Base-by-base conservation (phyloP, 2,888 invertebrate genomes). In the Rhimphoctona megacephalus region DNA sequence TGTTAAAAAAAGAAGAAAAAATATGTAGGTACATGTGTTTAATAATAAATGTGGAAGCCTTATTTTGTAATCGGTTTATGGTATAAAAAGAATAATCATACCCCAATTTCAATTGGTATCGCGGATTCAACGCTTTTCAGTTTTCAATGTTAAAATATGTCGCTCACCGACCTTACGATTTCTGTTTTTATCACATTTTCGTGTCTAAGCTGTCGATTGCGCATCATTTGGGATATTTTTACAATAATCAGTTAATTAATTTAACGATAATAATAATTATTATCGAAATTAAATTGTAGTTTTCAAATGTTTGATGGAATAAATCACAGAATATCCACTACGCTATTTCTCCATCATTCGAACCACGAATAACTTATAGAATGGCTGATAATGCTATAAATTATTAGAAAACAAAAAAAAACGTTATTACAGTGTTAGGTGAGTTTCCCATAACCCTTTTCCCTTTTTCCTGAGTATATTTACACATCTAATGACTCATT, bases 401-500 rank as follows among this genome's bases (percentile, higher is more conserved):
- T 66, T 54, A 61, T 30, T 5, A 25, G 17, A n/a, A n/a, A n/a
- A 17, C 30, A 7, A 30, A 30, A 17, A 61, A 17, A n/a, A n/a
- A n/a, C n/a, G n/a, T 61, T 61, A 17, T 17, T 30, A 61, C 61
- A 5, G 61, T 61, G 14, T 61, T 57, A 14, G 57, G 57, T 57
- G 3, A n/a, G n/a, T n/a, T n/a, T n/a, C n/a, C n/a, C n/a, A n/a
- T n/a, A n/a, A n/a, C n/a, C n/a, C n/a, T n/a, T n/a, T n/a, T n/a
- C n/a, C 54, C 57, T 49, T 49, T 25, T 22, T 25, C 36, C 64
- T 49, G 54, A 84, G 30, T 77, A 77, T 86, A 90, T 85, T 72
- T 86, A 88, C 79, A 85, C 85, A 87, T 86, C 88, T 90, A 89
- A 91, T 90, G 73, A 64, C 77, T 89, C 89, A 89, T 89, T 90